Evolutionary conservation across 2,888 invertebrate species (phyloP).

Genomic region (Metellina segmentata): DNA sequence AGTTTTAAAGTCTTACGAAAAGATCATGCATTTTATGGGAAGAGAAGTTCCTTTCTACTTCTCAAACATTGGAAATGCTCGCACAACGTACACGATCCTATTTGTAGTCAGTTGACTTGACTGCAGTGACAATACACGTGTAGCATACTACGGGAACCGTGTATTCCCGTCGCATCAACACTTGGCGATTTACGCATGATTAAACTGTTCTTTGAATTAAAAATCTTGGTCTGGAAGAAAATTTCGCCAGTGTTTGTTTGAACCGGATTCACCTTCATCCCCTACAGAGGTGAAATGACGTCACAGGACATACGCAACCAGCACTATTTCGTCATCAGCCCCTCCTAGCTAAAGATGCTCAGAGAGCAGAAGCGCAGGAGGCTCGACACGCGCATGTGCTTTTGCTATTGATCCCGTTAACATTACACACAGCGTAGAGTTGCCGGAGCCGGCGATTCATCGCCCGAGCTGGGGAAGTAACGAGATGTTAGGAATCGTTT

Average conservation of each 20-base stretch:
- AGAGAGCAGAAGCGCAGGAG: slow-evolving; percentile 53
- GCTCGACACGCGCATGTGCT: slow-evolving; percentile 58
- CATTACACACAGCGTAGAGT: slow-evolving; percentile 2
- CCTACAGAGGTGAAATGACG: slow-evolving; percentile 66
- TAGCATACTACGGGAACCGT: too few species aligned
- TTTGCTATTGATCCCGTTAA: neutral
- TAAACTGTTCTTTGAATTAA: too few species aligned
- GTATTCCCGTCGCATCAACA: too few species aligned
- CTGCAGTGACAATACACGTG: too few species aligned
- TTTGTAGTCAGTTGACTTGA: too few species aligned
- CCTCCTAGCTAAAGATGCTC: slow-evolving; percentile 56
- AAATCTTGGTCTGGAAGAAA: too few species aligned
- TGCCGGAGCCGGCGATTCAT: neutral
- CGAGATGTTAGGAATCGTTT: neutral
- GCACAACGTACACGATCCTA: too few species aligned
- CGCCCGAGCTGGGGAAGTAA: slow-evolving; percentile 3
- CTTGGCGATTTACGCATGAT: too few species aligned
- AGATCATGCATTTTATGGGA: too few species aligned
- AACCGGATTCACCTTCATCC: slow-evolving; percentile 46
- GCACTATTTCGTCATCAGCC: slow-evolving; percentile 57
- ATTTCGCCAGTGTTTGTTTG: slow-evolving; percentile 35
- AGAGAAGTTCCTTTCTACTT: too few species aligned
- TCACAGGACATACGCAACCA: slow-evolving; percentile 39
- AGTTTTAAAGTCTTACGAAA: too few species aligned
- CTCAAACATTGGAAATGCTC: too few species aligned